A percentile compares a stretch with the other conserved stretches of the same genome.
phyloP scores from a whole-genome alignment of 23 tunicate genomes.

The Aplidium turbinatum region DNA sequence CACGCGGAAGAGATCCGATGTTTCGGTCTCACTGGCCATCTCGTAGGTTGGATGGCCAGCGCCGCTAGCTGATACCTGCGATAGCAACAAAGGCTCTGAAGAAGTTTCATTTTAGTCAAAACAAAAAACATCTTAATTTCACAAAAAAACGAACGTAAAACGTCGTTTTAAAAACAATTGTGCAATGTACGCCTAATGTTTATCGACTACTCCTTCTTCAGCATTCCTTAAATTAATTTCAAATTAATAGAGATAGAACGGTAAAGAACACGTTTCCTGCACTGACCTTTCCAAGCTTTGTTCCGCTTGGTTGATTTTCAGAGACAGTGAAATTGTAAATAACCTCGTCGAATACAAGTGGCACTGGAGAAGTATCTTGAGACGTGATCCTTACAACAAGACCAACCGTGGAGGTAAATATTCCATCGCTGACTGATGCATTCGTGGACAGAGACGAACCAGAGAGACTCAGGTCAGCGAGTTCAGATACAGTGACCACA shows the following conservation, averaged over 20 bases:
- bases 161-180: background rate
- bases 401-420: conserved; percentile 20
- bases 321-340: conserved; percentile 24
- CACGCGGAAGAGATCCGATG: conserved; percentile 39
- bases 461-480: background rate
- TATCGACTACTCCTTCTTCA: background rate
- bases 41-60: conserved; percentile 9
- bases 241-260: background rate
- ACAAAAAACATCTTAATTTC: background rate
- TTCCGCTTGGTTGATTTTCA: conserved; percentile 25
- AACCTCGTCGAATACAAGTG: conserved; percentile 21
- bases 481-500: conserved; percentile 12
- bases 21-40: conserved; percentile 15
- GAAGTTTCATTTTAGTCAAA: background rate
- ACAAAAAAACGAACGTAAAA: background rate
- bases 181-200: background rate
- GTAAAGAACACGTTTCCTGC: background rate
- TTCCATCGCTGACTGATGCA: conserved; percentile 46
- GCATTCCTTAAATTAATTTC: background rate
- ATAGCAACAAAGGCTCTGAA: background rate
- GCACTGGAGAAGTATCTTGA: conserved; percentile 25
- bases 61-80: conserved; percentile 20
- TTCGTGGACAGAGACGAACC: background rate
- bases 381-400: conserved; percentile 20
- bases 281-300: conserved; percentile 39